Conservation (phyloP, 1,140 invertebrate species). For the Meteorus sp. region DNA sequence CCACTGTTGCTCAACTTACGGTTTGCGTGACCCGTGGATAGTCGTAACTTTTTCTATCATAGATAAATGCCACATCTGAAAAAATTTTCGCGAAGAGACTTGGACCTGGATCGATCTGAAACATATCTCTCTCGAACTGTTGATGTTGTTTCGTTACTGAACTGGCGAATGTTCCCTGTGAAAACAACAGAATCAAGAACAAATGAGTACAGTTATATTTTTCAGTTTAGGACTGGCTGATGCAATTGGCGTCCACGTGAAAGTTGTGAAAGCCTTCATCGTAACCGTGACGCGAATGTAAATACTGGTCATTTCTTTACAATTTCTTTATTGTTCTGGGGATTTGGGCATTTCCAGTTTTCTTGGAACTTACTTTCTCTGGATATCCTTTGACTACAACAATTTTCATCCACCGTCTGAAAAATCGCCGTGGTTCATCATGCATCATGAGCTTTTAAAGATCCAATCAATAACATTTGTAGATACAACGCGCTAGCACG, state of each 20-base stretch:
- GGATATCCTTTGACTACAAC: conserved; percentile 43
- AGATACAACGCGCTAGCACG: conserved; percentile 6
- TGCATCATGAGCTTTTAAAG: too few relatives aligned
- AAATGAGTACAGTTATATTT: conserved; percentile 5
- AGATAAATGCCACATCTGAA: conserved; percentile 64
- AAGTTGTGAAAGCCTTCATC: not conserved
- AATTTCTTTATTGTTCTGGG: not conserved
- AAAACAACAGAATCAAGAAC: conserved; percentile 12
- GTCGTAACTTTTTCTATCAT: conserved; percentile 62
- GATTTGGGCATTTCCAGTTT: not conserved
- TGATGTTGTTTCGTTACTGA: conserved; percentile 55
- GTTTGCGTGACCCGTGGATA: conserved; percentile 66
- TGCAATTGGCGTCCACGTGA: not conserved
- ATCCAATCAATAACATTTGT: too few relatives aligned
- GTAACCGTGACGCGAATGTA: not conserved
- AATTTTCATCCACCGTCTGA: conserved; percentile 47
- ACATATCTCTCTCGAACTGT: conserved; percentile 64
- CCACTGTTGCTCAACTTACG: too few relatives aligned
- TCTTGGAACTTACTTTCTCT: conserved; percentile 39
- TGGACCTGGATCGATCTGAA: conserved; percentile 63
- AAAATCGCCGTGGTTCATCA: conserved; percentile 37
- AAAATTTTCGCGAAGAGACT: conserved; percentile 65
- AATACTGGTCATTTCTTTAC: not conserved
- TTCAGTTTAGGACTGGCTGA: not conserved
- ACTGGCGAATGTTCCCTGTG: conserved; percentile 66